Evolutionary conservation across 2,888 invertebrate genomes (phyloP), one percentile per base, ranked within the genome.

Genomic region (Pseudeuparius sepicola): DNA sequence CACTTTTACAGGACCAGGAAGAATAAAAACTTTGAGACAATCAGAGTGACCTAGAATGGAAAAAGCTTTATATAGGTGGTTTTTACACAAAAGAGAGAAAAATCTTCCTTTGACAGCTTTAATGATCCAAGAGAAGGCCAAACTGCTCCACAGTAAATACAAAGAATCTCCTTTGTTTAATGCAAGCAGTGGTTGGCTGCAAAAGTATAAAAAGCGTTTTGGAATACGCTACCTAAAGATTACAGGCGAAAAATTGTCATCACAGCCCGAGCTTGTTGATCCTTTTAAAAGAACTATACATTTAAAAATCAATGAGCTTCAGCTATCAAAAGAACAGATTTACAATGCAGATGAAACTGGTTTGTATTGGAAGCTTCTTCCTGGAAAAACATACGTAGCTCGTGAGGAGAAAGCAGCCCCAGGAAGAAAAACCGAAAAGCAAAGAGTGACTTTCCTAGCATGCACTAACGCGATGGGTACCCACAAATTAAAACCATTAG

Each of bases 331-430:
- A 13, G 13, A 39, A 14, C 42, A 45, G 34, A 16, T 45, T 7
- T 44, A 37, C 20, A 46, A 46, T 34, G 43, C 43, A 9, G 40
- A 44, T 32, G 45, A 47, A 25, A 40, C 42, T 7, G 39, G 40
- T 5, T 36, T 46, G 26, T 42, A 35, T 33, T 46, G 45, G 41
- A 36, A 40, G 36, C 24, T 46, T 6, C 24, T 45, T 14, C 47
- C 45, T 17, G 35, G 34, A 12, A 45, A 43, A 36, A 45, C 41
- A 4, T 40, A 36, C 16, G 43, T 42, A 11, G 11, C 35, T 14
- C 10, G 14, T 6, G 10, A 20, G 2, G 43, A 41, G 32, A 43
- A 40, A 38, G 38, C 40, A n/a, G 43, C 40, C 7, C 39, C 43
- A 15, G 47, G 41, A 16, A 10, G 32, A 16, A 38, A 34, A 34